Base-by-base conservation (phyloP, 2,888 invertebrate species). In the Leistus spinibarbis region DNA sequence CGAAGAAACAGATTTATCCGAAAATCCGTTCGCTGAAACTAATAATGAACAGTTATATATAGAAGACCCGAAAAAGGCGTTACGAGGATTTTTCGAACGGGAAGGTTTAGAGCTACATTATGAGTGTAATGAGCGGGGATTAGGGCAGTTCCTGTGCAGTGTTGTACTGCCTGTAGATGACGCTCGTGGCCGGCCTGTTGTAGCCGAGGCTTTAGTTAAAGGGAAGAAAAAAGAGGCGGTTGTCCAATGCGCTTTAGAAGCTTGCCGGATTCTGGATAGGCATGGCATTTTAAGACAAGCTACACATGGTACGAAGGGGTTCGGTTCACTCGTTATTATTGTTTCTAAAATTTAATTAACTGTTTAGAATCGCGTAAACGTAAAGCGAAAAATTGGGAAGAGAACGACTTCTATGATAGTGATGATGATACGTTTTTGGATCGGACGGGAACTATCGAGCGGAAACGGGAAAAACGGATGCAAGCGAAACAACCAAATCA, bases 351-450 rank as follows among this genome's bases (percentile, higher is more conserved):
- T n/a, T n/a, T n/a, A n/a, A n/a, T n/a, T n/a, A n/a, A n/a, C 77
- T 65, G 22, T 24, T 16, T 80, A 94, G 95, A 96, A 84, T 92
- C 94, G 0, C 90, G 92, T n/a, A 93, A 95, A 76, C 89, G 93
- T 0, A 95, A 94, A 83, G 86, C 88, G 9, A 91, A 92, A 79
- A 91, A 93, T 80, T 94, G 94, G 90, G 90, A 92, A 81, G 95
- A 94, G 2, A 95, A 98, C 81, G 98, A 97, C 85, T 97, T 89
- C 83, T 97, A 96, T 84, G 95, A 95, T 79, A 95, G 95, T 0
- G 98, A 99, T 81, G 99, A 99, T 77, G 99, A 99, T 84, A 94
- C 93, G 20, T 99, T 95, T 87, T 89, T 97, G 70, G 99, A 99
- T 84, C 88, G 99, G 77, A 99, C 99, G 0, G 99, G 98, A 0